Evolutionary conservation across 2,113 vertebrate species (phyloP).

Genomic region (Pachyramphus minor): DNA sequence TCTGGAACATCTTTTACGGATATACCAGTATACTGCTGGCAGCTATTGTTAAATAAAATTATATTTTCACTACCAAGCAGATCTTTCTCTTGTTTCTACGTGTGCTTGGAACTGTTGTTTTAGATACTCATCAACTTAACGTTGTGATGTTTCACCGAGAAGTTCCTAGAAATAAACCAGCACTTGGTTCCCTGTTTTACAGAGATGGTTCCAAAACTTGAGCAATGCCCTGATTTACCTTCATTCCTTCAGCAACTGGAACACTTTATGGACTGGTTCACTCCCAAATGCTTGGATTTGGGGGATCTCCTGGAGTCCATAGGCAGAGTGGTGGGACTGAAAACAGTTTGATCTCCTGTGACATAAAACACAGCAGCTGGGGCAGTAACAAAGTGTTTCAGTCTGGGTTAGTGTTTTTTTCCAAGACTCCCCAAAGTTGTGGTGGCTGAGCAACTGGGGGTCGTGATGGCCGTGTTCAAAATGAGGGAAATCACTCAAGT

Average conservation of each 20-base stretch:
- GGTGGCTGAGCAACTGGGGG: neutral
- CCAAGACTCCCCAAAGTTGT: neutral
- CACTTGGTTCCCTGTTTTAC: neutral
- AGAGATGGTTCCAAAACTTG: neutral
- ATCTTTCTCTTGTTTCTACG: constrained; percentile 13
- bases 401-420: neutral
- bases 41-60: constrained; percentile 83
- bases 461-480: neutral
- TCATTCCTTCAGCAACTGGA: neutral
- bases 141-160: neutral
- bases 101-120: neutral
- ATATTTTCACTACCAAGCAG: constrained; percentile 82
- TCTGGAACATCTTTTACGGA: constrained; percentile 72
- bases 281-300: neutral
- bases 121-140: neutral
- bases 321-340: neutral
- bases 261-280: neutral
- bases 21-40: constrained; percentile 78
- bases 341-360: neutral
- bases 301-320: neutral
- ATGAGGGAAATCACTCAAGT: neutral
- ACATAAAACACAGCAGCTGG: neutral
- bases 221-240: neutral
- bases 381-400: neutral
- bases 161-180: neutral